Base-by-base conservation (phyloP, 1,140 invertebrate species). In the Drosophila carrolli region DNA sequence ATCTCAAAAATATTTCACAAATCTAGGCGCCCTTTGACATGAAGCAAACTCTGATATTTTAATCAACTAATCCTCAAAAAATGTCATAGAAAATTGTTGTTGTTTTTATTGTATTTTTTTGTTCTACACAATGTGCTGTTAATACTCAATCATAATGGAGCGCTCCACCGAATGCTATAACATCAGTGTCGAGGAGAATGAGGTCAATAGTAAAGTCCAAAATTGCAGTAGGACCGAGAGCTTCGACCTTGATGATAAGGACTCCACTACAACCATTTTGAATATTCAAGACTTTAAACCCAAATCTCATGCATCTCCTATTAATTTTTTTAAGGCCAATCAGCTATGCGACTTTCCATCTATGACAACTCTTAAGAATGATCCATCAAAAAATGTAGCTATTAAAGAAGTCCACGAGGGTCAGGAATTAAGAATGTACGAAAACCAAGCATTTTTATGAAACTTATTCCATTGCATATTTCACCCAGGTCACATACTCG, bases 141-240 rank as follows among this genome's bases (percentile, higher is more conserved):
- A 7, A n/a, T 10, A 4, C 8, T 14, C 14, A 35, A 23, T 8
- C 11, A 37, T 10, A 5, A 65, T 60, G 41, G 55, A 65, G 35
- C 55, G 32, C 10, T 27, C 54, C 23, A 4, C 23, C 23, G 23
- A 23, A 23, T 4, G 23, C 23, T 3, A 23, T n/a, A 46, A 8
- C n/a, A 10, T 29, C 10, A 47, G 27, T n/a, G 9, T 37, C 27
- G 56, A 61, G 16, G 41, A 72, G 11, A 51, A 29, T 7, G 40
- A 73, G n/a, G 40, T n/a, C 0, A 55, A 29, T 2, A 29, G 44
- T 10, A 38, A 19, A 7, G 1, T 5, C 5, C 8, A 59, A 16
- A 41, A 32, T 29, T 1, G 8, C 43, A 35, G 5, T 0, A 7
- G 0, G 23, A 23, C 2, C 23, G 4, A 23, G 23, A 23, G 23